Conservation (phyloP, 1,140 invertebrate genomes). For the Cepaea nemoralis region DNA sequence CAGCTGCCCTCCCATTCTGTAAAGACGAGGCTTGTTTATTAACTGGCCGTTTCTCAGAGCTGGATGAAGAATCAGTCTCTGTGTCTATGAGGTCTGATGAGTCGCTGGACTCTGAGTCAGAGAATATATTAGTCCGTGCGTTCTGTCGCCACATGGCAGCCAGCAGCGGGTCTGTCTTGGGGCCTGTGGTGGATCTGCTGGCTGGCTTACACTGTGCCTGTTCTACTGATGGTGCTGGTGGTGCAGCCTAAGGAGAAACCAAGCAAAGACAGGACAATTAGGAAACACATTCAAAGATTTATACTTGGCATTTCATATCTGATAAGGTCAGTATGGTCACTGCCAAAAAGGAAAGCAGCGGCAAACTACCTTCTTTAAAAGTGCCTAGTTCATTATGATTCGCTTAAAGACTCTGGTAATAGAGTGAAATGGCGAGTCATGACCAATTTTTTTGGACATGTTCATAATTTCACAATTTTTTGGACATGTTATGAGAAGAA, state of each 20-base stretch:
- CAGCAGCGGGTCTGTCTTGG: conserved; percentile 27
- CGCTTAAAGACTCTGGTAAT: too few species aligned
- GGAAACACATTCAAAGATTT: too few species aligned
- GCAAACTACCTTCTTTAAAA: too few species aligned
- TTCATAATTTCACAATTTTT: too few species aligned
- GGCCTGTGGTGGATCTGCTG: neutral
- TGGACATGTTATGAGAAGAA: too few species aligned
- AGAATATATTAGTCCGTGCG: conserved; percentile 36
- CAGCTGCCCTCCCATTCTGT: neutral
- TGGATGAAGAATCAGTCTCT: conserved; percentile 39
- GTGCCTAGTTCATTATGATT: too few species aligned
- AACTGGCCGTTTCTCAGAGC: conserved; percentile 19
- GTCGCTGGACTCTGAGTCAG: conserved; percentile 44
- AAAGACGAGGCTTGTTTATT: neutral
- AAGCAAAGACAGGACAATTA: too few species aligned
- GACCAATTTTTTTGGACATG: too few species aligned
- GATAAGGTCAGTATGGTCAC: too few species aligned
- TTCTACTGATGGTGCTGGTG: conserved; percentile 8
- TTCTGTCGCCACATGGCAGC: conserved; percentile 48
- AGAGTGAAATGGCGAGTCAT: too few species aligned
- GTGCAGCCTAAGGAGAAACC: conserved; percentile 27
- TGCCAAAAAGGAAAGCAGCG: too few species aligned
- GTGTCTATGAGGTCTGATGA: conserved; percentile 31
- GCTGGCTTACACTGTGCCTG: neutral
- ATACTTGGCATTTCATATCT: too few species aligned